Evolutionary conservation across 2,888 invertebrate species (phyloP).

Genomic region (Gymnosoma rotundatum): DNA sequence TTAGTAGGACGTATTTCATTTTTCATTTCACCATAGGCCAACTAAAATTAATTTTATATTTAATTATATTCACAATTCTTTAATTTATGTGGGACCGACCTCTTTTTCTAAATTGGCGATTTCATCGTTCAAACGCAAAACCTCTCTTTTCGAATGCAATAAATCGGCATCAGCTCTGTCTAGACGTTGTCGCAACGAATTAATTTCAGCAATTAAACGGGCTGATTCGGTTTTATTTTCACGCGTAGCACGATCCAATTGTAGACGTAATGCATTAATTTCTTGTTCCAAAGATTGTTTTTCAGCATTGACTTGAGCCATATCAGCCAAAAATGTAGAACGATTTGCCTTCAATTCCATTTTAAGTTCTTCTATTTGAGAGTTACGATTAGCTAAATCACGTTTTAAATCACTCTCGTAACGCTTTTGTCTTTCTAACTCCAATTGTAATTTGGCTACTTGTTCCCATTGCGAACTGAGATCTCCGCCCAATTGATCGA

Average conservation of each 20-base stretch:
- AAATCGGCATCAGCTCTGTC: slow-evolving; percentile 92
- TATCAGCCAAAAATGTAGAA: slow-evolving; percentile 87
- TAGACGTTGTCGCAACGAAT: slow-evolving; percentile 87
- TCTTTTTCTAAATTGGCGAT: slow-evolving; percentile 91
- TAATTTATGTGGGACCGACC: slow-evolving; percentile 84
- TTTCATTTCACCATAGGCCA: slow-evolving; percentile 85
- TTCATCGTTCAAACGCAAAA: slow-evolving; percentile 89
- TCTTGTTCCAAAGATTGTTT: slow-evolving; percentile 91
- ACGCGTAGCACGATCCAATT: slow-evolving; percentile 88
- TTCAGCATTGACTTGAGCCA: slow-evolving; percentile 89
- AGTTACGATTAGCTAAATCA: slow-evolving; percentile 89
- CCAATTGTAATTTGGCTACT: slow-evolving; percentile 89
- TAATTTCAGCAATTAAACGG: slow-evolving; percentile 89
- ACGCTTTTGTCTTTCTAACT: slow-evolving; percentile 90
- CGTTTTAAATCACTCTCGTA: slow-evolving; percentile 89
- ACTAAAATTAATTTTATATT: slow-evolving; percentile 78
- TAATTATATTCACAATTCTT: not conserved
- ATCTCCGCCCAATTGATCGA: slow-evolving; percentile 91
- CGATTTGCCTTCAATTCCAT: slow-evolving; percentile 90
- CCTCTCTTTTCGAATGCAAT: slow-evolving; percentile 90
- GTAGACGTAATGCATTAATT: slow-evolving; percentile 87
- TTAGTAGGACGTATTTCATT: slow-evolving; percentile 85
- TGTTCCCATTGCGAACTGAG: slow-evolving; percentile 91
- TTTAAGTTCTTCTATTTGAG: slow-evolving; percentile 89
- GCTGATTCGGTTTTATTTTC: slow-evolving; percentile 89